Evolutionary conservation across 2,888 invertebrate species (phyloP).

Genomic region (Nephrotoma flavescens): DNA sequence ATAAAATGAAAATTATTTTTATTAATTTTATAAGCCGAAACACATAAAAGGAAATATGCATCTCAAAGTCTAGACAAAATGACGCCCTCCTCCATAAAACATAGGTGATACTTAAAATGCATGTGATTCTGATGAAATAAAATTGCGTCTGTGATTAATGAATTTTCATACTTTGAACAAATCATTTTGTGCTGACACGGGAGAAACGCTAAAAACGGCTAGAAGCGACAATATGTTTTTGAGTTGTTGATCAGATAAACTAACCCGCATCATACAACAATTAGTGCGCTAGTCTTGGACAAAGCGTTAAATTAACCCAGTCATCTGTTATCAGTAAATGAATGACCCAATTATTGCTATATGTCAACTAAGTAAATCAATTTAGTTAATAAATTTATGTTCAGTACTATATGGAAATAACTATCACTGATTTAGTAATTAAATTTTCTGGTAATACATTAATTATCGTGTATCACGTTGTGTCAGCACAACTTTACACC

Average conservation of each 20-base stretch:
- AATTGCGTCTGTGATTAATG: too few relatives aligned
- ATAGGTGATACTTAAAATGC: not conserved
- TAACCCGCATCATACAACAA: not conserved
- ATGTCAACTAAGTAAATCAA: not conserved
- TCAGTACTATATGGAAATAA: not conserved
- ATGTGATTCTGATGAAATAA: too few relatives aligned
- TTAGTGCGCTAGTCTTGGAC: not conserved
- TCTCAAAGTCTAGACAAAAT: not conserved
- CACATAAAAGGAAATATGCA: not conserved
- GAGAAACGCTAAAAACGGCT: too few relatives aligned
- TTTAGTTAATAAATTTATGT: not conserved
- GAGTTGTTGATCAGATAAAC: not conserved
- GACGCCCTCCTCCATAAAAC: not conserved
- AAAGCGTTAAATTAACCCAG: not conserved
- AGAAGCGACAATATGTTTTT: too few relatives aligned
- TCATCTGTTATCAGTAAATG: not conserved
- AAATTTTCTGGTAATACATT: not conserved
- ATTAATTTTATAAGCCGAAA: not conserved
- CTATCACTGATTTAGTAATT: not conserved
- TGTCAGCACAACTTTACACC: not conserved
- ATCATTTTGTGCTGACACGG: too few relatives aligned
- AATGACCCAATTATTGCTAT: not conserved
- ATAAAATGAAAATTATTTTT: not conserved
- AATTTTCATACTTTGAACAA: too few relatives aligned
- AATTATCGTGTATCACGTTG: not conserved